phyloP scores from a whole-genome alignment of 2,113 vertebrate species.

The Crocuta crocuta region DNA sequence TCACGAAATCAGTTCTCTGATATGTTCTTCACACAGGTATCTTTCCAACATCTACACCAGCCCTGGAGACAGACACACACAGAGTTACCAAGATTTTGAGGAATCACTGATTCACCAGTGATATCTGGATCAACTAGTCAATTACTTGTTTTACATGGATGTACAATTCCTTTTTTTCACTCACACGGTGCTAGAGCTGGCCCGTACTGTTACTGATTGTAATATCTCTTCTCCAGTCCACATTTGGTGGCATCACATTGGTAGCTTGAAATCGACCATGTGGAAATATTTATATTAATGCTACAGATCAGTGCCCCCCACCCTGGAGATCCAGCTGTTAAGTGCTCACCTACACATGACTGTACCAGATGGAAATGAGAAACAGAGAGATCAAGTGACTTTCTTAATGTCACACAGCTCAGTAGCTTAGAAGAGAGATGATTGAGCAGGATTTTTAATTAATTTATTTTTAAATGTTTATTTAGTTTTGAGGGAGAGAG shows the following conservation, averaged over 20 bases:
- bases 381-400: not conserved
- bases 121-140: not conserved
- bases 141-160: not conserved
- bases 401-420: not conserved
- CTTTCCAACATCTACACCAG: not conserved
- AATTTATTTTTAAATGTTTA: too few relatives aligned
- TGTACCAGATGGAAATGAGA: not conserved
- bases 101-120: not conserved
- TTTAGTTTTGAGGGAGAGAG: too few relatives aligned
- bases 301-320: not conserved
- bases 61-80: not conserved
- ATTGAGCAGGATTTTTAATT: not conserved
- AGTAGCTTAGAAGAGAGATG: not conserved
- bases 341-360: not conserved
- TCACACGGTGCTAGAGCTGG: fast-evolving
- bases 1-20: not conserved
- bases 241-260: fast-evolving
- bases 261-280: not conserved
- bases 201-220: not conserved
- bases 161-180: too few relatives aligned
- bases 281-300: not conserved
- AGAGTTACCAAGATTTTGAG: not conserved
- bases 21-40: not conserved
- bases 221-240: not conserved
- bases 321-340: not conserved